These are phyloP conservation scores for Papilio machaon DNA, from an alignment of 1,140 invertebrate species.

Conservation along the genomic window DNA sequence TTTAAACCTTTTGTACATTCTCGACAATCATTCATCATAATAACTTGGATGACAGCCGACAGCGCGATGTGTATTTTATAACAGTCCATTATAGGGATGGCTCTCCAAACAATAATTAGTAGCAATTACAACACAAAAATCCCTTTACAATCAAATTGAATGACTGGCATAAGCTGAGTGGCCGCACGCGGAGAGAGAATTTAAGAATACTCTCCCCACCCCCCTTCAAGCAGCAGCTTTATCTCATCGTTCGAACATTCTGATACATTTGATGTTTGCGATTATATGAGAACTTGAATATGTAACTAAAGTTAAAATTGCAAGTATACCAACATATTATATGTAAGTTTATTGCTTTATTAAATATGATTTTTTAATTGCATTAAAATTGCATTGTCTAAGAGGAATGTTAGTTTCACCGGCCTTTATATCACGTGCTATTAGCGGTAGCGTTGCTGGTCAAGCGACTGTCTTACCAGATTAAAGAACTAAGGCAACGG, in stretches of 20 bases:
- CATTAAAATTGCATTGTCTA: too few species aligned
- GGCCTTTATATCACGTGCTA: neutral
- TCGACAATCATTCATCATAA: conserved; percentile 43
- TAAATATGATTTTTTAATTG: too few species aligned
- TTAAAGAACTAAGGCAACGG: conserved; percentile 2
- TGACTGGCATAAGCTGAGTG: conserved; percentile 66
- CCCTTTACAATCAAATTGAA: conserved; percentile 74
- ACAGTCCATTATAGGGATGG: conserved; percentile 55
- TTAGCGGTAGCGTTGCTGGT: neutral
- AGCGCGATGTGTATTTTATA: conserved; percentile 49
- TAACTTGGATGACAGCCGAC: conserved; percentile 47
- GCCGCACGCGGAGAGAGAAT: conserved; percentile 58
- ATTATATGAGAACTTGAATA: neutral
- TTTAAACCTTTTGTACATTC: neutral
- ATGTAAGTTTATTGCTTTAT: too few species aligned
- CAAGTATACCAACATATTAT: neutral
- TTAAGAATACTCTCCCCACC: conserved; percentile 25
- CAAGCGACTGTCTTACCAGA: neutral
- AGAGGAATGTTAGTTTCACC: neutral
- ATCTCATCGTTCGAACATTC: neutral
- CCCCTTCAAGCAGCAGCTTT: neutral
- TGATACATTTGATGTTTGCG: neutral
- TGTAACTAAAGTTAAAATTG: neutral
- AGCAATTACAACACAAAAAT: conserved; percentile 72
- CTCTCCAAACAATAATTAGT: conserved; percentile 75